A percentile compares a stretch with the other conserved stretches of the same genome.
Evolutionary conservation across 2,888 invertebrate genomes (phyloP).

Genomic region (Achlya flavicornis): DNA sequence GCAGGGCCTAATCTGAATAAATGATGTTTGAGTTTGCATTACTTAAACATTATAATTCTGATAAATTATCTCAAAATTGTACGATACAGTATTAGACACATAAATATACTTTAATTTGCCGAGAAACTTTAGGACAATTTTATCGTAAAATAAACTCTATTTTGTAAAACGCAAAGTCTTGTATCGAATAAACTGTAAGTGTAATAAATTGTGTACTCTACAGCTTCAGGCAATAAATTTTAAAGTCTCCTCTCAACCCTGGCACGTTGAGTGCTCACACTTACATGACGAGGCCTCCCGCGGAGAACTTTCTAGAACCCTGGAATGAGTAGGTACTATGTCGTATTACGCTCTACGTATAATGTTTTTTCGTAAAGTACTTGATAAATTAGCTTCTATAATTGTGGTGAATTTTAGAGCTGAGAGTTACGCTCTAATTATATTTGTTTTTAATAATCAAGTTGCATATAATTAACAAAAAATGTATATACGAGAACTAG

Average conservation of each 20-base stretch:
- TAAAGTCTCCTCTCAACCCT: constrained; percentile 27
- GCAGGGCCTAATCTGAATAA: no score
- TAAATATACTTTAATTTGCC: neutral
- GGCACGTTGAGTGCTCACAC: constrained; percentile 21
- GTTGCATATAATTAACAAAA: no score
- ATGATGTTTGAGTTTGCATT: no score
- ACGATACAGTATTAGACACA: neutral
- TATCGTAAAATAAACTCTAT: constrained; percentile 25
- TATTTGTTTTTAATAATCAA: no score
- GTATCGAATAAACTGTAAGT: constrained; percentile 25
- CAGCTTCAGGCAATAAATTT: constrained; percentile 31
- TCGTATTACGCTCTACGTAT: neutral
- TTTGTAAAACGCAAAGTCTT: constrained; percentile 21
- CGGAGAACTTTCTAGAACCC: constrained; percentile 25
- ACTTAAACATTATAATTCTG: no score
- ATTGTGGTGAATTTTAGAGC: no score
- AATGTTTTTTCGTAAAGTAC: neutral
- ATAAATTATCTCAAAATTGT: no score
- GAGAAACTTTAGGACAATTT: neutral
- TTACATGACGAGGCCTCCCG: constrained; percentile 29
- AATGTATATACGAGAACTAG: no score
- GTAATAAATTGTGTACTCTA: constrained; percentile 24
- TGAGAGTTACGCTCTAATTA: no score
- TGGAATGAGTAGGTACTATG: constrained; percentile 14
- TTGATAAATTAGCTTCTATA: no score